Evolutionary conservation across 2,113 vertebrate species (phyloP), one percentile per base, ranked within the genome.

Genomic region (Gopherus evgoodei): DNA sequence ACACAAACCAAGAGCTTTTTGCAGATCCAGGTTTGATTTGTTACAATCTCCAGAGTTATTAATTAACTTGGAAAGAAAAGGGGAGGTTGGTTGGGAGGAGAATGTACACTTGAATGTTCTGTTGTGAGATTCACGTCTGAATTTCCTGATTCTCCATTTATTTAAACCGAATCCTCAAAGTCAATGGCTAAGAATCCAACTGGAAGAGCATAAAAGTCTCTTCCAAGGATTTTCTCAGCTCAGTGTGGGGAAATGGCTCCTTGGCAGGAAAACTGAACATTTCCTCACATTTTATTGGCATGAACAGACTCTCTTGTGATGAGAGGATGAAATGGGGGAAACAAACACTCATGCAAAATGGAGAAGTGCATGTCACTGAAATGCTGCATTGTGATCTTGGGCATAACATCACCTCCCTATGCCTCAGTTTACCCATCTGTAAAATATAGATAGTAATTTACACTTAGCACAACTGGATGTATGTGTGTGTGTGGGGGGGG

Each of bases 11-110:
- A 92, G 42, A 79, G 78, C 62, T 96, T 96, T 90, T 92, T 82
- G 42, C 56, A 88, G 52, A 31, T 91, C 90, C 78, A 82, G 75
- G 62, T 95, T 91, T 96, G 81, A 78, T 97, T 91, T 87, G 65
- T 94, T 93, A 94, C 80, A 93, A 62, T 65, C 89, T 83, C 86
- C 86, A 81, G 79, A 96, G 82, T 92, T 96, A 91, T 94, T 96
- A 95, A 96, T 81, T 91, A 83, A 84, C 91, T 89, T 90, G 56
- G 27, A 91, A 95, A 91, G 87, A 95, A 90, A 95, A 94, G 19
- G 29, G 5, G 27, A 87, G 47, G 35, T 13, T 6, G 22, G 72
- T 56, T 38, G 56, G 84, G 19, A 80, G 47, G 59, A 1, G 12
- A n/a, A 81, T 79, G 14, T 62, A 42, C 47, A 59, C 50, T 81